These are phyloP conservation scores for Salvelinus namaycush DNA, from an alignment of 2,113 vertebrate genomes.

Conservation along the genomic window DNA sequence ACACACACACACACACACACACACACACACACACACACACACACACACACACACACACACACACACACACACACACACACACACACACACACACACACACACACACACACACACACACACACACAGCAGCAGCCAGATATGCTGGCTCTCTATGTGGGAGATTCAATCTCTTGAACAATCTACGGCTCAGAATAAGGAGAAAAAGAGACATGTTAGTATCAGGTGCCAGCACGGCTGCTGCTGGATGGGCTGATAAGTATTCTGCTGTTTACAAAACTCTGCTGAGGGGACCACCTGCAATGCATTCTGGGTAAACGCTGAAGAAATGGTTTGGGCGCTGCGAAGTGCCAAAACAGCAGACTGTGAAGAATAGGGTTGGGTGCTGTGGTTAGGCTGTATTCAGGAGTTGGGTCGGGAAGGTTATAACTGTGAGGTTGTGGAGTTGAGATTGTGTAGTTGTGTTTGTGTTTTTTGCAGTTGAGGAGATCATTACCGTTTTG, in stretches of 20 bases:
- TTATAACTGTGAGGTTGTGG: neutral
- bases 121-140: neutral
- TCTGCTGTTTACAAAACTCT: conserved; percentile 18
- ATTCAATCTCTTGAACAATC: conserved; percentile 18
- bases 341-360: neutral
- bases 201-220: neutral
- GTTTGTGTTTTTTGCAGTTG: neutral
- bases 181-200: neutral
- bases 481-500: neutral
- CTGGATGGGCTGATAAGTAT: neutral
- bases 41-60: no score
- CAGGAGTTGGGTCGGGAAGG: neutral
- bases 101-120: conserved; percentile 7
- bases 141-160: neutral
- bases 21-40: no score
- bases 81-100: conserved; percentile 13
- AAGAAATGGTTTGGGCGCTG: neutral
- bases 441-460: neutral
- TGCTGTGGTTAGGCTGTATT: neutral
- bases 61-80: neutral
- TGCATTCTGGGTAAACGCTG: neutral
- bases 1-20: no score
- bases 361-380: neutral
- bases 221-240: neutral
- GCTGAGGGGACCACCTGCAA: neutral